These are phyloP conservation scores for Empidonax alnorum DNA, from an alignment of 2,113 vertebrate genomes.

Conservation along the genomic window DNA sequence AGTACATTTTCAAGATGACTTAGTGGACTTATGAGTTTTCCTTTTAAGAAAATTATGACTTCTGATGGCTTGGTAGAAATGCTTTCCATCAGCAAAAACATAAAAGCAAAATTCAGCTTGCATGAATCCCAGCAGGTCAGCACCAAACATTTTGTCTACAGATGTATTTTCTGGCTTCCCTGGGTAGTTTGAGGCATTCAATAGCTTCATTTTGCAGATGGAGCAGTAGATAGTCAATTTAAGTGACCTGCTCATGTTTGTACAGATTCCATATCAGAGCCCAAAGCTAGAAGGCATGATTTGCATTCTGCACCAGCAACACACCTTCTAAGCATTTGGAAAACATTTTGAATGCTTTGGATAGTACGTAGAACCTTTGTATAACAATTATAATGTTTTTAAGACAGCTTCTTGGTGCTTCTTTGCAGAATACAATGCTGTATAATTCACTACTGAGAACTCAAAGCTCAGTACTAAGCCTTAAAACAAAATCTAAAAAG, in stretches of 20 bases:
- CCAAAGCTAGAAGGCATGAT: neutral
- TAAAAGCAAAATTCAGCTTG: neutral
- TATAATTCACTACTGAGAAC: neutral
- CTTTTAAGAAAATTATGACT: neutral
- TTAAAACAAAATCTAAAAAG: conserved; percentile 58
- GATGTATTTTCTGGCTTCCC: neutral
- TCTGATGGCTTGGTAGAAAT: neutral
- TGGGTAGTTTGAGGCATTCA: neutral
- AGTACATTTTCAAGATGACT: neutral
- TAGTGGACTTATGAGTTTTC: neutral
- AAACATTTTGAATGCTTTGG: neutral
- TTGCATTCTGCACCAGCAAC: neutral
- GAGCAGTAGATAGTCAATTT: neutral
- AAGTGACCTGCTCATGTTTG: neutral
- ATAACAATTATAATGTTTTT: neutral
- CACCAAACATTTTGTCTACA: neutral
- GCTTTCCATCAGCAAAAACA: neutral
- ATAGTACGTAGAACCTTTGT: neutral
- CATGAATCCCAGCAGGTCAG: neutral
- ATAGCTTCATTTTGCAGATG: neutral
- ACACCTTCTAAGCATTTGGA: neutral
- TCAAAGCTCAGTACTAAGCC: conserved; percentile 8
- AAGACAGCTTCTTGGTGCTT: neutral
- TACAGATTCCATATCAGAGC: neutral
- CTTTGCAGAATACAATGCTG: neutral